Conservation (phyloP, 2,113 vertebrate species). For the Pelvicachromis taeniatus region DNA sequence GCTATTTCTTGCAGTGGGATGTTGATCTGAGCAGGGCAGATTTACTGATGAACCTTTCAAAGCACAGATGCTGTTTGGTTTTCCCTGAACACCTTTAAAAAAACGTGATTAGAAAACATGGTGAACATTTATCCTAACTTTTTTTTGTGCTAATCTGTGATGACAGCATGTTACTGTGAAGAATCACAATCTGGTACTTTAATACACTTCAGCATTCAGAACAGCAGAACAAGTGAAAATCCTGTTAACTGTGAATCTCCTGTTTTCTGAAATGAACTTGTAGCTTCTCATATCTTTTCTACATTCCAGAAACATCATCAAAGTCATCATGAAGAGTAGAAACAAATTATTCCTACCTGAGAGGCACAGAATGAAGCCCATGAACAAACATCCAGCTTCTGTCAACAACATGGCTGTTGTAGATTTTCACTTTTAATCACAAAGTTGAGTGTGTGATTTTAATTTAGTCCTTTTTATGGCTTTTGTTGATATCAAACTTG, state of each 20-base stretch:
- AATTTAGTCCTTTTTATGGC: background rate
- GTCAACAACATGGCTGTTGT: background rate
- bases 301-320: background rate
- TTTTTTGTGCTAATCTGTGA: accelerated
- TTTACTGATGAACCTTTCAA: slow-evolving; percentile 17
- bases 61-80: background rate
- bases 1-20: background rate
- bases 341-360: background rate
- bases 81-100: background rate
- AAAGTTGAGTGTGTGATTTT: background rate
- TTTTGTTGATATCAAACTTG: background rate
- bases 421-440: background rate
- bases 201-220: accelerated
- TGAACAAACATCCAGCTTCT: background rate
- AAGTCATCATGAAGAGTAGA: background rate
- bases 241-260: background rate
- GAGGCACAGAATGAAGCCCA: background rate
- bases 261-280: accelerated
- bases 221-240: background rate
- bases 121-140: background rate
- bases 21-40: background rate
- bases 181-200: background rate
- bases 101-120: background rate
- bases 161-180: background rate
- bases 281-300: background rate